Evolutionary conservation across 2,888 invertebrate genomes (phyloP).

Genomic region (Muscina levida): DNA sequence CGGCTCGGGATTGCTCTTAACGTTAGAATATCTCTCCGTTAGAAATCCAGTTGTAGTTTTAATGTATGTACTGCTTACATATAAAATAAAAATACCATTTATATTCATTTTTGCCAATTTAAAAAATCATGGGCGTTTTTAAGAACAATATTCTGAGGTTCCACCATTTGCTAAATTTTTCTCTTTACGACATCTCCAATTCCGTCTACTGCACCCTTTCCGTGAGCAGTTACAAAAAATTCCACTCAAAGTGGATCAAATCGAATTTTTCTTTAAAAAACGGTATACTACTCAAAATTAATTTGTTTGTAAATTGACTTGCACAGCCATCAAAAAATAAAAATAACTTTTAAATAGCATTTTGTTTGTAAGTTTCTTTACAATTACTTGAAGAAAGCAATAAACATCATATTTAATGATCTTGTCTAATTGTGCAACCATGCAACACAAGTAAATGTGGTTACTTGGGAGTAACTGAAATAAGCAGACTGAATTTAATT

Average conservation of each 20-base stretch:
- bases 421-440: conserved; percentile 36
- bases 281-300: conserved; percentile 35
- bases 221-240: conserved; percentile 53
- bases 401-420: conserved; percentile 49
- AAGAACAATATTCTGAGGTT: conserved; percentile 49
- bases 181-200: conserved; percentile 48
- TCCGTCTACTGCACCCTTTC: conserved; percentile 53
- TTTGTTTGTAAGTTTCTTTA: conserved; percentile 49
- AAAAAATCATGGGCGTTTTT: conserved; percentile 42
- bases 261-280: conserved; percentile 37
- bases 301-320: conserved; percentile 40
- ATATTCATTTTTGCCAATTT: conserved; percentile 35
- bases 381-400: conserved; percentile 39
- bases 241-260: conserved; percentile 46
- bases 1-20: conserved; percentile 28
- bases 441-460: conserved; percentile 48
- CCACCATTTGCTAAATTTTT: conserved; percentile 58
- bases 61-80: conserved; percentile 35
- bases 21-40: conserved; percentile 34
- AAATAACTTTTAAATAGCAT: conserved; percentile 31
- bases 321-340: conserved; percentile 40
- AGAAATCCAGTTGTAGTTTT: conserved; percentile 39
- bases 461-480: conserved; percentile 53
- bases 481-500: conserved; percentile 50
- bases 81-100: conserved; percentile 35